Percentiles rank a stretch among this genome's conserved stretches.
phyloP scores from a whole-genome alignment of 2,888 invertebrate species.

The Gymnoscelis rufifasciata region DNA sequence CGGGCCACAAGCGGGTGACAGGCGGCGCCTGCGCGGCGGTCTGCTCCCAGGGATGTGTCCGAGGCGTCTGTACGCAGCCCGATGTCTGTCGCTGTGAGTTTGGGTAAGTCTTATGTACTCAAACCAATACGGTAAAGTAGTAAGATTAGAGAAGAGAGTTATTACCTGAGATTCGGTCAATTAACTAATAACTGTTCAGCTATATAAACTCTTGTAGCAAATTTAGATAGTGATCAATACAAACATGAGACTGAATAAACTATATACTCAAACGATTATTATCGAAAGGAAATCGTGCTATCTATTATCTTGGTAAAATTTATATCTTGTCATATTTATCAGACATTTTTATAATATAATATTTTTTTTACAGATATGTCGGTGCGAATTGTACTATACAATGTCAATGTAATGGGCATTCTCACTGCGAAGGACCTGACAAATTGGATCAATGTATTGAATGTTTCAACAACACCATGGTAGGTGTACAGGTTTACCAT shows the following conservation, averaged over 20 bases:
- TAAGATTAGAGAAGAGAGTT: too few relatives aligned
- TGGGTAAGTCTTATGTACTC: constrained; percentile 84
- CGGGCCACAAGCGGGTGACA: constrained; percentile 76
- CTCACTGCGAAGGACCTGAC: constrained; percentile 93
- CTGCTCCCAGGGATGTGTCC: constrained; percentile 90
- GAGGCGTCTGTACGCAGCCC: constrained; percentile 90
- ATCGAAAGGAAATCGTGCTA: too few relatives aligned
- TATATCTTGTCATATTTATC: background rate
- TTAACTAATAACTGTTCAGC: too few relatives aligned
- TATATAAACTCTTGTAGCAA: too few relatives aligned
- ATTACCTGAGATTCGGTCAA: too few relatives aligned
- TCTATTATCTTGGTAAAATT: too few relatives aligned
- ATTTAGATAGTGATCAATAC: too few relatives aligned
- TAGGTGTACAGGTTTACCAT: constrained; percentile 42
- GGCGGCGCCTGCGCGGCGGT: constrained; percentile 85
- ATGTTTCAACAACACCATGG: constrained; percentile 95
- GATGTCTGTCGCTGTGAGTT: constrained; percentile 93
- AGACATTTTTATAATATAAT: background rate
- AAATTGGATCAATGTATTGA: constrained; percentile 88
- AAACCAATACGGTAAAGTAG: too few relatives aligned
- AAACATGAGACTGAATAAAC: too few relatives aligned
- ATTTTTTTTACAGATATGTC: constrained; percentile 62
- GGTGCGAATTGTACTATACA: constrained; percentile 96
- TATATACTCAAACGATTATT: too few relatives aligned
- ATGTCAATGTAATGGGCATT: constrained; percentile 96